phyloP scores from a whole-genome alignment of 2,888 invertebrate species.

The Synergus itoensis region DNA sequence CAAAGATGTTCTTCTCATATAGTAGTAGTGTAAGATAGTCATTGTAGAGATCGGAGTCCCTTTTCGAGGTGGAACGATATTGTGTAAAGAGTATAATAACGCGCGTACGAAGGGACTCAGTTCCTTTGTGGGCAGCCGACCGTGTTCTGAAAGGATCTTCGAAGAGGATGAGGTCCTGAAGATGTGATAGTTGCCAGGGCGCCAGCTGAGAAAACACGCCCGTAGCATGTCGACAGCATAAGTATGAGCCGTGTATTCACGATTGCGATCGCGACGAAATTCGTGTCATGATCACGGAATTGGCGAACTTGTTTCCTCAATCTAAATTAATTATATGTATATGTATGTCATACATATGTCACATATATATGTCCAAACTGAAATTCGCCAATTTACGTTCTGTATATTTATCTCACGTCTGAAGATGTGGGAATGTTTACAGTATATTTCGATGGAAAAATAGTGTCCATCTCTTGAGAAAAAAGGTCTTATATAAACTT shows the following conservation, averaged over 20 bases:
- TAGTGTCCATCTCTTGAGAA: background rate
- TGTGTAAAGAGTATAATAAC: constrained; percentile 76
- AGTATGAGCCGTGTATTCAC: constrained; percentile 5
- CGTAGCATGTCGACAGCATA: constrained; percentile 67
- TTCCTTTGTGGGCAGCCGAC: constrained; percentile 76
- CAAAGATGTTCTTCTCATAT: constrained; percentile 21
- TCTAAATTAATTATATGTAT: no score
- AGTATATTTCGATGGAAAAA: background rate
- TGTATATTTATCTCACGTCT: no score
- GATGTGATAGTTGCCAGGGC: constrained; percentile 63
- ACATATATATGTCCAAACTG: no score
- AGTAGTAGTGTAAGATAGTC: constrained; percentile 9
- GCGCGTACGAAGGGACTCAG: constrained; percentile 66
- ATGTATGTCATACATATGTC: no score
- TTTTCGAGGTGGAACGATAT: constrained; percentile 69
- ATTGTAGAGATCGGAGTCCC: background rate
- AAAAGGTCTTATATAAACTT: background rate
- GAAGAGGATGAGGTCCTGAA: constrained; percentile 48
- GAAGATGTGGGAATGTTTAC: background rate
- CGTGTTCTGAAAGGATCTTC: constrained; percentile 74
- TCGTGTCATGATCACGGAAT: constrained; percentile 2
- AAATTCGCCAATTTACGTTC: no score
- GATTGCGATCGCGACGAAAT: constrained; percentile 8
- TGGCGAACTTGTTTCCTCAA: background rate
- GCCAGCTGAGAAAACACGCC: constrained; percentile 76